Evolutionary conservation across 2,113 vertebrate species (phyloP).

Genomic region (Eublepharis macularius): DNA sequence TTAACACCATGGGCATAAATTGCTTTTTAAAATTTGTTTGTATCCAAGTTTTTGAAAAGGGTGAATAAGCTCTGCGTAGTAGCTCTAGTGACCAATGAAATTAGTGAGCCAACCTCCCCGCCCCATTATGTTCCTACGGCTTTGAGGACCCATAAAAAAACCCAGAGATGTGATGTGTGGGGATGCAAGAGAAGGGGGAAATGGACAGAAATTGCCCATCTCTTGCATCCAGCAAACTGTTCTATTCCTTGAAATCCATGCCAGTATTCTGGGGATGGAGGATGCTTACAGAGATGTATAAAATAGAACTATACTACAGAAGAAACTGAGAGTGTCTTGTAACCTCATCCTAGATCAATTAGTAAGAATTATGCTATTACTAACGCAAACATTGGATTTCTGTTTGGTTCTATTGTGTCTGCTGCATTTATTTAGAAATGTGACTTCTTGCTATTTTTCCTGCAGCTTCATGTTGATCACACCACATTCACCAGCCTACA

Average conservation of each 20-base stretch:
- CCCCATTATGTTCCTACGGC: no score
- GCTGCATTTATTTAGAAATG: neutral
- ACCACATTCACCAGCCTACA: neutral
- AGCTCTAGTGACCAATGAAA: neutral
- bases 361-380: neutral
- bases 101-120: neutral
- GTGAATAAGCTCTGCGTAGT: neutral
- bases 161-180: neutral
- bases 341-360: neutral
- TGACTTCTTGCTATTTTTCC: neutral
- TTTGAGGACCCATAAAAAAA: neutral
- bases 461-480: neutral
- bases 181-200: no score
- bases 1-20: neutral
- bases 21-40: neutral
- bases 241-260: no score
- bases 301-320: neutral
- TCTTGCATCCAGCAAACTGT: neutral
- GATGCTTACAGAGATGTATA: accelerated
- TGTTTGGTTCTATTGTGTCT: neutral
- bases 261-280: neutral
- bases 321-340: neutral
- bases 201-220: no score
- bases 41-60: neutral
- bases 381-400: neutral